Conservation (phyloP, 2,113 vertebrate species). For the Megalops atlanticus region DNA sequence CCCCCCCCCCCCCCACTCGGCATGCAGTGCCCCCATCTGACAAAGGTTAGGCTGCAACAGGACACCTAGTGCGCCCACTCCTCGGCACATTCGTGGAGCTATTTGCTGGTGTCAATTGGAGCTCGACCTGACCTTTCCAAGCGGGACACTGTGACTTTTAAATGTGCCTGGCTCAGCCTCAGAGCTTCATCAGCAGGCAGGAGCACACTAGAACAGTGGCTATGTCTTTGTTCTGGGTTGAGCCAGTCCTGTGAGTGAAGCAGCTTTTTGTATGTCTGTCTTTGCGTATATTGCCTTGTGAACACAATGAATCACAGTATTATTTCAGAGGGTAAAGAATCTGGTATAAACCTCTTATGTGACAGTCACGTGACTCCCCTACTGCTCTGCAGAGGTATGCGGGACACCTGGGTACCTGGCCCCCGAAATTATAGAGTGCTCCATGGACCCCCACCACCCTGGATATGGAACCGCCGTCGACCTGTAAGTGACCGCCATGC, state of each 20-base stretch:
- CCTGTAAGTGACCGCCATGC: slow-evolving; percentile 76
- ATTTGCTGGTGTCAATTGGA: slow-evolving; percentile 35
- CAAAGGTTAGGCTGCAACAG: slow-evolving; percentile 56
- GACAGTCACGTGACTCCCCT: no score
- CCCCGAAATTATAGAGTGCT: slow-evolving; percentile 93
- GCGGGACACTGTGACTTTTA: slow-evolving; percentile 22
- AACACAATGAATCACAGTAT: neutral
- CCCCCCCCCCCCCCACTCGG: neutral
- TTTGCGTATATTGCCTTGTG: neutral
- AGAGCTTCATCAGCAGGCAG: neutral
- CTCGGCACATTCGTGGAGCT: slow-evolving; percentile 8
- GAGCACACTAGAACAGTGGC: no score
- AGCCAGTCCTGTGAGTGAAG: no score
- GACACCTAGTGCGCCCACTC: slow-evolving; percentile 39
- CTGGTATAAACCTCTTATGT: no score
- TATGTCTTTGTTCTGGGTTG: no score
- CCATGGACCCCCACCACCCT: slow-evolving; percentile 84
- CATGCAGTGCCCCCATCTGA: slow-evolving; percentile 25
- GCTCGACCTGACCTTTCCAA: slow-evolving; percentile 54
- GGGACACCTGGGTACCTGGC: slow-evolving; percentile 95
- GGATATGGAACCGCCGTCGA: slow-evolving; percentile 90
- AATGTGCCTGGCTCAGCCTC: neutral
- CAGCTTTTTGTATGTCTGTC: no score
- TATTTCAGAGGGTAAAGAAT: no score
- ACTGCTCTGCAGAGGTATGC: slow-evolving; percentile 85